Evolutionary conservation across 1,140 invertebrate genomes (phyloP), one percentile per base, ranked within the genome.

Genomic region (Littorina saxatilis): DNA sequence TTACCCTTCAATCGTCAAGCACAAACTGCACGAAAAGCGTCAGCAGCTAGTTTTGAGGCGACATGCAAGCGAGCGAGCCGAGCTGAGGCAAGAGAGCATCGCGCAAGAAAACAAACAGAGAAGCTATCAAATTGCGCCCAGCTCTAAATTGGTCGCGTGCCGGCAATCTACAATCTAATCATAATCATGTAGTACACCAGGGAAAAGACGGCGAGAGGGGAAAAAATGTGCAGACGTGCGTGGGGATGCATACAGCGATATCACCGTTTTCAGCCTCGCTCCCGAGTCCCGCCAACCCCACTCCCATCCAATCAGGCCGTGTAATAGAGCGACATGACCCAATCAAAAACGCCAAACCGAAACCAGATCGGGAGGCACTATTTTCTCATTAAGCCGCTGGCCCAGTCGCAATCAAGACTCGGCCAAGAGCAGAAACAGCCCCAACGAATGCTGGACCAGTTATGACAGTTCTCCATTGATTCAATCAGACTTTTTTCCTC

Each of bases 251-350:
- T 35, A 20, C 29, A 23, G 43, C 43, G 40, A 29, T 32, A 39
- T 27, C n/a, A n/a, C n/a, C 4, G n/a, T 29, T 43, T 39, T 15
- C 27, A 52, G 0, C 29, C 43, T 15, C 27, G 58, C 35, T 27
- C 23, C 32, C 20, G 37, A 39, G 20, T 43, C 72, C 37, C 47
- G n/a, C 29, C 47, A n/a, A 81, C n/a, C 27, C 40, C 40, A 47
- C 37, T 43, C n/a, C 61, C 29, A 63, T 35, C 61, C 61, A 63
- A 63, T 63, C 61, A 63, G n/a, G 15, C 27, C 61, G 32, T 63
- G 61, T 63, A 63, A 63, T 63, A 63, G 61, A 63, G 61, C 61
- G 61, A 63, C 61, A 63, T 63, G 61, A 63, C 61, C 61, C 61
- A 63, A 63, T 63, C 61, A 63, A 63, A 63, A 63, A 63, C 61